Conservation (phyloP, 2,797 vertebrate species). For the Phoxinus dragarum region DNA sequence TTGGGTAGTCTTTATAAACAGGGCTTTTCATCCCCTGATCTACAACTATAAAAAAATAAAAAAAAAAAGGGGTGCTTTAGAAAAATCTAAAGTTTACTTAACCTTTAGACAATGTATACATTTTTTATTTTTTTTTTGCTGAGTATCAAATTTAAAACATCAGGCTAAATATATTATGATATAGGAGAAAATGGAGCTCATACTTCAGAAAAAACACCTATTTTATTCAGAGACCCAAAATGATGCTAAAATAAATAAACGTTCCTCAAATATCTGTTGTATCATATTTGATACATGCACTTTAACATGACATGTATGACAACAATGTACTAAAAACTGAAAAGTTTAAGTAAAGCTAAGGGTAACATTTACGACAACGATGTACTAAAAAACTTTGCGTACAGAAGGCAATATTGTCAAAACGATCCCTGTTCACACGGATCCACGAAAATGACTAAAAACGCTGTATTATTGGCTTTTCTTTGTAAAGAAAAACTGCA, state of each 20-base stretch:
- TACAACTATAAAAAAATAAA: constrained; percentile 49
- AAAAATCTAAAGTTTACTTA: not conserved
- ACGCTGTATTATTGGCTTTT: no score
- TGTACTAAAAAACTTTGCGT: no score
- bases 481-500: no score
- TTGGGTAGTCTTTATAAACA: constrained; percentile 80
- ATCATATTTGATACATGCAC: not conserved
- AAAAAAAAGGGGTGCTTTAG: not conserved
- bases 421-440: no score
- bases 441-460: no score
- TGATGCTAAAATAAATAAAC: not conserved
- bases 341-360: no score
- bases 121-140: not conserved
- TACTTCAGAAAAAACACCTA: not conserved
- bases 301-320: no score
- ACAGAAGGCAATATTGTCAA: no score
- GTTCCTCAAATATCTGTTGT: no score
- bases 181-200: not conserved
- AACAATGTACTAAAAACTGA: no score
- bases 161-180: not conserved
- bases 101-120: not conserved
- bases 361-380: no score
- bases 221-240: not conserved
- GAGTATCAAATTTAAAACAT: not conserved
- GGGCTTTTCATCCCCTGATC: constrained; percentile 68